A percentile compares a stretch with the other conserved stretches of the same genome.
phyloP scores from a whole-genome alignment of 2,113 vertebrate genomes.

The Psilopogon haemacephalus region DNA sequence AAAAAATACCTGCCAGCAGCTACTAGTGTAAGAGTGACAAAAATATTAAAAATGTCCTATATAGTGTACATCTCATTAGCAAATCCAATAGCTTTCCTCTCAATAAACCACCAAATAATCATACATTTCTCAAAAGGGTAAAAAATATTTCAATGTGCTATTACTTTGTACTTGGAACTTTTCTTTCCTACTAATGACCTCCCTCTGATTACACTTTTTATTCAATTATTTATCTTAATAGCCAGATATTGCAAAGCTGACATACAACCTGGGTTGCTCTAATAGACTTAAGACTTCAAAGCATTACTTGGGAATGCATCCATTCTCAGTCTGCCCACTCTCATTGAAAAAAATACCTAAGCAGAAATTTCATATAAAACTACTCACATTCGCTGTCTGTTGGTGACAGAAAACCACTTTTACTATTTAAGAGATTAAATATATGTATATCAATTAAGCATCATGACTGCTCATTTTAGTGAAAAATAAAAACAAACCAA shows the following conservation, averaged over 20 bases:
- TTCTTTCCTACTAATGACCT: not conserved
- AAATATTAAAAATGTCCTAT: not conserved
- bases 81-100: not conserved
- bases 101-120: not conserved
- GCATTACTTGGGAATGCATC: not conserved
- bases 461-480: not conserved
- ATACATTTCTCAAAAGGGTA: not conserved
- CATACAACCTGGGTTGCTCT: not conserved
- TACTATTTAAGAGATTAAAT: not conserved
- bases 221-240: not conserved
- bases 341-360: not conserved
- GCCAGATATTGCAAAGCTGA: not conserved
- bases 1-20: not conserved
- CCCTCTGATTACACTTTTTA: not conserved
- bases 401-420: not conserved
- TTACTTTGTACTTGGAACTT: not conserved
- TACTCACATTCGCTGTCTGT: not conserved
- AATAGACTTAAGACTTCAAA: not conserved
- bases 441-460: not conserved
- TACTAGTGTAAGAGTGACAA: not conserved
- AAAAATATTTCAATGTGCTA: not conserved
- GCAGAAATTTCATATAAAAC: not conserved
- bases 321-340: not conserved
- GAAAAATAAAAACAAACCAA: not conserved
- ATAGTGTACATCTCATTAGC: not conserved